phyloP scores from a whole-genome alignment of 2,113 vertebrate species.

The Cyprinus carpio region DNA sequence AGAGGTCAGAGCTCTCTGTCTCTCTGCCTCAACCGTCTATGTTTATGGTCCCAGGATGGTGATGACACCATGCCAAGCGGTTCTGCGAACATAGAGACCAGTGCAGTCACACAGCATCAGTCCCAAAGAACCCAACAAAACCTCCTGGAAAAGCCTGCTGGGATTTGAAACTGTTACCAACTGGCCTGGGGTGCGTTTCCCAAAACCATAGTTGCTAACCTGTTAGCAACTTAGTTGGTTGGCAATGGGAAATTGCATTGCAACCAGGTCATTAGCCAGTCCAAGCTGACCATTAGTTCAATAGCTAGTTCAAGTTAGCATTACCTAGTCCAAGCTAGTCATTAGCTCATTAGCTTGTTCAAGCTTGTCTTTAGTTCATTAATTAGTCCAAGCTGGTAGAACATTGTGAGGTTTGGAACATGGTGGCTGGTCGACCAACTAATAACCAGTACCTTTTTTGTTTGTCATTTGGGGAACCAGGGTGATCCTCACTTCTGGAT shows the following conservation, averaged over 20 bases:
- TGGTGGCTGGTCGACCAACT: not conserved
- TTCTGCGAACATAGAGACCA: conserved; percentile 21
- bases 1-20: conserved; percentile 12
- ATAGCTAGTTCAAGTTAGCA: not conserved
- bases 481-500: not conserved
- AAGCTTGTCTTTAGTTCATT: not conserved
- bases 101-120: not conserved
- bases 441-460: not conserved
- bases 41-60: conserved; percentile 38
- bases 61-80: conserved; percentile 17
- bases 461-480: not conserved
- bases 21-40: not conserved
- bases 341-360: not conserved
- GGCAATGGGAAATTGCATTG: too few relatives aligned
- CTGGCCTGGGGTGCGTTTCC: too few relatives aligned
- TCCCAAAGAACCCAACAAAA: not conserved
- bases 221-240: too few relatives aligned
- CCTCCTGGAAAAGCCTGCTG: not conserved
- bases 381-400: not conserved
- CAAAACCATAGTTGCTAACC: too few relatives aligned
- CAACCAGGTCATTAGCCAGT: not conserved
- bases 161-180: not conserved
- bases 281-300: not conserved
- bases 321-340: not conserved
- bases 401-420: not conserved